Evolutionary conservation across 2,113 vertebrate species (phyloP), one percentile per base, ranked within the genome.

Genomic region (Corvus hawaiiensis): DNA sequence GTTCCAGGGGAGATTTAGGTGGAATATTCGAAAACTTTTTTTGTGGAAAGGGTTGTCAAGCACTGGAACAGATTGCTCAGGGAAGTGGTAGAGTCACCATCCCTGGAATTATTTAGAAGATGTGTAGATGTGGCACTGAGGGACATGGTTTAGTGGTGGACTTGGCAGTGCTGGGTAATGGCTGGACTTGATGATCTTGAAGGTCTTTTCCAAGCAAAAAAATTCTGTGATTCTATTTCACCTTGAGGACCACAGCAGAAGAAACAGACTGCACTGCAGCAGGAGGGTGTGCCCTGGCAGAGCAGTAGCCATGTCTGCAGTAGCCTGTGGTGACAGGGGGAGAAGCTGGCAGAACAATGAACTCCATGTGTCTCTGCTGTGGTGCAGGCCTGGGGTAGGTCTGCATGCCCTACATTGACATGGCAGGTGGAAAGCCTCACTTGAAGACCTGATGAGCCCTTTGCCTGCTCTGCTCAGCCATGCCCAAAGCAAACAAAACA

Each of bases 311-410:
- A 33, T 23, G n/a, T 22, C 58, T 67, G 67, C 52, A 66, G 52
- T 4, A 37, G 37, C 32, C n/a, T 30, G 32, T 55, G 43, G 28
- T 23, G 46, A 37, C 3, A 13, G 23, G 17, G 43, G 43, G 10
- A 75, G 81, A 76, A 39, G 63, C n/a, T 54, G 73, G 49, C 3
- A 6, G 55, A 84, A 11, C 22, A 68, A 17, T 59, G 83, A 79
- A 1, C 13, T 48, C 35, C 2, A 0, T 7, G 23, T 39, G 7
- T n/a, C 27, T 66, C 37, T 73, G 68, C 27, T 48, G 55, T 1
- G 5, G 24, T 51, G 41, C 67, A 82, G 32, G 33, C 0, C 0
- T 63, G 80, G 32, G 23, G 24, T 4, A 16, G n/a, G 22, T 26
- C 48, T 86, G 54, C 52, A 4, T 10, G 28, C 16, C 49, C 35